Percentiles rank a stretch among this genome's conserved stretches.
These are phyloP conservation scores for Chrysopilus asiliformis DNA, from an alignment of 2,888 invertebrate genomes.

Conservation along the genomic window DNA sequence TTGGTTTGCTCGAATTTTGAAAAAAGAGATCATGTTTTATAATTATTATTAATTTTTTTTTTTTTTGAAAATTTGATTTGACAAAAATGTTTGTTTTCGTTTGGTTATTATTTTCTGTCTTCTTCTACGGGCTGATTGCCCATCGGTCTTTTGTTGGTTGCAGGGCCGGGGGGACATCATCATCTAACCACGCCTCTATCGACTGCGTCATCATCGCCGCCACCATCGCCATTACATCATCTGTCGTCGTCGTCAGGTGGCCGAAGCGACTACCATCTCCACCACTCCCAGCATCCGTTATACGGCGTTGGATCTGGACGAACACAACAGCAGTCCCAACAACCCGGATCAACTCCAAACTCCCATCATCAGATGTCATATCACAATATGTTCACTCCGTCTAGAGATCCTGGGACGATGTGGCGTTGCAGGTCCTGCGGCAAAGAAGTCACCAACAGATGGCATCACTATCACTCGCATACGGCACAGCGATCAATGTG, in stretches of 20 bases:
- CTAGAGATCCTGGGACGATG: conserved; percentile 54
- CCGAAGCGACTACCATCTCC: conserved; percentile 27
- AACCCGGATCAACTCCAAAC: conserved; percentile 9
- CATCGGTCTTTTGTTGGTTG: conserved; percentile 36
- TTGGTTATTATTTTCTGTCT: conserved; percentile 19
- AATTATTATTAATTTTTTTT: no score
- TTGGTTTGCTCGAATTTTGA: no score
- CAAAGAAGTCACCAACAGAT: conserved; percentile 76
- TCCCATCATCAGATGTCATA: conserved; percentile 49
- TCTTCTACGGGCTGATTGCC: conserved; percentile 35
- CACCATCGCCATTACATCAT: conserved; percentile 32
- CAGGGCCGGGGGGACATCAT: conserved; percentile 32
- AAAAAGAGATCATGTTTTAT: no score
- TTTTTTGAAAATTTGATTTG: no score
- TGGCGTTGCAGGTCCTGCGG: conserved; percentile 74
- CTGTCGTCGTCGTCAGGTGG: conserved; percentile 24
- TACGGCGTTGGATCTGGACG: conserved; percentile 3
- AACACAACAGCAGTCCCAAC: no score
- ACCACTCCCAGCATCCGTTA: conserved; percentile 7
- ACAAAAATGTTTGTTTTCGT: conserved; percentile 11
- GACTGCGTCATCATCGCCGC: conserved; percentile 29
- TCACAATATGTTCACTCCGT: conserved; percentile 71
- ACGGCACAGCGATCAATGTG: conserved; percentile 66
- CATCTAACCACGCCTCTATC: conserved; percentile 28
- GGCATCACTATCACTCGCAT: conserved; percentile 80